Conservation (phyloP, 2,113 vertebrate species). For the Scartelaos histophorus region DNA sequence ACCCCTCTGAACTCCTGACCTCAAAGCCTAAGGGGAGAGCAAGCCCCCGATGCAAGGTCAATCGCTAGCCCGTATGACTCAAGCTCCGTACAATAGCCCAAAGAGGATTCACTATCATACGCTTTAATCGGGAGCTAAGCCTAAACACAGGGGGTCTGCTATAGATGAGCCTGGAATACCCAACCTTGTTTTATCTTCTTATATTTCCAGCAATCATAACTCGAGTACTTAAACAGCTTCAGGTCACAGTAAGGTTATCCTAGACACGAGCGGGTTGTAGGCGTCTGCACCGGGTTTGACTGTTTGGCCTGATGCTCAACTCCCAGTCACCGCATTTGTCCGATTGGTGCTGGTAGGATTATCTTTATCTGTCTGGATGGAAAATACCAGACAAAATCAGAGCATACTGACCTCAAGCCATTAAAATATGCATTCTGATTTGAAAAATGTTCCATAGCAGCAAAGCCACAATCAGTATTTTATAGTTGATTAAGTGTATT, state of each 20-base stretch:
- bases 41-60: constrained; percentile 45
- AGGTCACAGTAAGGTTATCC: constrained; percentile 51
- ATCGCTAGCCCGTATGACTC: constrained; percentile 17
- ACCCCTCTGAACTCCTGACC: constrained; percentile 69
- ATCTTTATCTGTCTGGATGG: constrained; percentile 22
- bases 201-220: constrained; percentile 61
- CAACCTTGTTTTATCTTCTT: constrained; percentile 68
- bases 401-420: neutral
- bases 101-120: constrained; percentile 76
- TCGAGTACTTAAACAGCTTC: constrained; percentile 48
- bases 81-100: constrained; percentile 40
- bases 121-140: constrained; percentile 68
- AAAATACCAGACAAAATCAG: constrained; percentile 20
- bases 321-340: neutral
- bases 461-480: neutral
- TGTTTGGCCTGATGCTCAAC: constrained; percentile 1
- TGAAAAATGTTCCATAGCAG: neutral
- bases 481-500: too few relatives aligned
- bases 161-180: constrained; percentile 60
- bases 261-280: constrained; percentile 24
- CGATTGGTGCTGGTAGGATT: neutral
- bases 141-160: constrained; percentile 52
- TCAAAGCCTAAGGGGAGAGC: constrained; percentile 24
- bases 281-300: neutral
- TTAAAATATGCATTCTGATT: neutral